These are phyloP conservation scores for Syncerus caffer DNA, from an alignment of 2,797 vertebrate genomes.

Conservation along the genomic window DNA sequence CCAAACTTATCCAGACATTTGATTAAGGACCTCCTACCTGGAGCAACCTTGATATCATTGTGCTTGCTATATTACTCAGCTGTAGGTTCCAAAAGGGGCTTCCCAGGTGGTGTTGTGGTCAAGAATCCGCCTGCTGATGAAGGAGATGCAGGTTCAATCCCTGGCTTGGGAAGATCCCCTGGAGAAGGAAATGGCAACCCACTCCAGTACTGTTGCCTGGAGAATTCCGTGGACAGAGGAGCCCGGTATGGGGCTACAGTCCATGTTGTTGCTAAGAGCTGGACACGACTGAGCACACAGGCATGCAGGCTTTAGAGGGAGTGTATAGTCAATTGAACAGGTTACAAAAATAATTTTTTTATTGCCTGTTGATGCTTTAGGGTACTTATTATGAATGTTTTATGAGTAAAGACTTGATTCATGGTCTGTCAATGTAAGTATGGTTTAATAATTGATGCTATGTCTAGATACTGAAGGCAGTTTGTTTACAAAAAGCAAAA, in stretches of 20 bases:
- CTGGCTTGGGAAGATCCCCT: not conserved
- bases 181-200: not conserved
- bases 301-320: conserved; percentile 35
- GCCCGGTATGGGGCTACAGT: not conserved
- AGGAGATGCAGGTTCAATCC: not conserved
- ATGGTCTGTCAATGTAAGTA: conserved; percentile 63
- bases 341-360: conserved; percentile 52
- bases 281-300: not conserved
- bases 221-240: not conserved
- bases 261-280: not conserved
- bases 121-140: not conserved
- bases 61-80: conserved; percentile 64
- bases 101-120: not conserved
- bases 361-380: conserved; percentile 61
- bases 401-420: conserved; percentile 75
- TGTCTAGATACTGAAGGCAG: conserved; percentile 44
- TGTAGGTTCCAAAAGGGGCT: conserved; percentile 51
- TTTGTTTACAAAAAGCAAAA: conserved; percentile 77
- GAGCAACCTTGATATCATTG: conserved; percentile 41
- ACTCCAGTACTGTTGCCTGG: not conserved
- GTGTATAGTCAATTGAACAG: conserved; percentile 59
- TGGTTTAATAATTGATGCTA: conserved; percentile 81
- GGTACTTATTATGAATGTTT: conserved; percentile 76
- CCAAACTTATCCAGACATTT: conserved; percentile 65
- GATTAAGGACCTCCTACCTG: conserved; percentile 66